Base-by-base conservation (phyloP, 2,888 invertebrate species). In the Acrobasis consociella region DNA sequence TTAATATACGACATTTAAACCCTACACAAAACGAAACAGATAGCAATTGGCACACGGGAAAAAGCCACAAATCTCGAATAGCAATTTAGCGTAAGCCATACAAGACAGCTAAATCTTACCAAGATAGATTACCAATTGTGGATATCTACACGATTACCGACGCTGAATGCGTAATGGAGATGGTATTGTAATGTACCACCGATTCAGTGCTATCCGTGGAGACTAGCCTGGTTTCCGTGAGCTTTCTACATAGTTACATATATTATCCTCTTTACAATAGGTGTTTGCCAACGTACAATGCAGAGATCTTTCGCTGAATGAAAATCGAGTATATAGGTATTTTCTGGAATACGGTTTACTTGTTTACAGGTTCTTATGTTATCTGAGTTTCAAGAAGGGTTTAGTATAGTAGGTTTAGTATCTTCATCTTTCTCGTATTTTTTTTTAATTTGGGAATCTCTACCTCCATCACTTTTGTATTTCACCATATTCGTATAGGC, bases 11-110 rank as follows among this genome's bases (percentile, higher is more conserved):
- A 11, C 1, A 5, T 11, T 5, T 52, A 50, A 50, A 3, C 22
- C 10, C 17, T 11, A 51, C 11, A 55, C 13, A 56, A 55, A 37
- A 49, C 49, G 46, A 46, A 46, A 46, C 46, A 46, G 42, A 42
- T 42, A 42, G 42, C 46, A 37, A 37, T 38, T 49, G 50, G 38
- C 58, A 68, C 73, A 72, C 71, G 72, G 75, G 75, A 77, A 78
- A 79, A 75, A 75, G 72, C 72, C 72, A 83, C 78, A 82, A 84
- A 86, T 84, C 82, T 81, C 73, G 65, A 65, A 67, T 65, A 75
- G 78, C 82, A 79, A 85, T 85, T 82, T 80, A 75, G 69, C 71
- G 80, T 81, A 82, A 86, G 81, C 81, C 82, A 75, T 80, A 83
- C 78, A 81, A 81, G 82, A 80, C 80, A 78, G 73, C 72, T 78